Conservation (phyloP, 2,888 invertebrate species). For the Erebia ligea region DNA sequence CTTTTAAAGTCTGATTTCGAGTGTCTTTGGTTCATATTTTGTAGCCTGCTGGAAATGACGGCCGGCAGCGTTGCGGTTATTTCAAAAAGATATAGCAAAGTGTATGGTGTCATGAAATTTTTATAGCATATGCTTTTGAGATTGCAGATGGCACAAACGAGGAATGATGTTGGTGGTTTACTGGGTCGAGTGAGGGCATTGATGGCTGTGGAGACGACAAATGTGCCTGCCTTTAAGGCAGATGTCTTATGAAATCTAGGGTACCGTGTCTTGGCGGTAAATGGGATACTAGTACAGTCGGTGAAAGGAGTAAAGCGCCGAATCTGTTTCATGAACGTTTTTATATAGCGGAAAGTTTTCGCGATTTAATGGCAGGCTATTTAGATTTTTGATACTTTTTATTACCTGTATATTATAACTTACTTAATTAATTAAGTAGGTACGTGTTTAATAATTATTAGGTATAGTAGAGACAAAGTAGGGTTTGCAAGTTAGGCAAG, state of each 20-base stretch:
- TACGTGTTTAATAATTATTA: too few species aligned
- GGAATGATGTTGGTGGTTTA: constrained; percentile 66
- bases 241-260: constrained; percentile 43
- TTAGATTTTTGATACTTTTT: not conserved
- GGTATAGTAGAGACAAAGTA: too few species aligned
- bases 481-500: too few species aligned
- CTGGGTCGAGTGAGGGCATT: constrained; percentile 69
- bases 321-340: not conserved
- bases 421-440: too few species aligned
- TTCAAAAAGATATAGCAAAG: constrained; percentile 40
- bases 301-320: constrained; percentile 17
- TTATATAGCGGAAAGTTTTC: not conserved
- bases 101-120: constrained; percentile 58
- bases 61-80: constrained; percentile 38
- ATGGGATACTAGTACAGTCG: constrained; percentile 21
- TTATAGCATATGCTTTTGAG: constrained; percentile 66
- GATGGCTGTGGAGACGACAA: constrained; percentile 50
- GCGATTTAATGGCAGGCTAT: not conserved
- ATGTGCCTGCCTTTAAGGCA: constrained; percentile 34
- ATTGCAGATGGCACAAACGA: constrained; percentile 57
- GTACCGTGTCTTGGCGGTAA: constrained; percentile 36
- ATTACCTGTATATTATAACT: too few species aligned
- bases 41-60: constrained; percentile 28
- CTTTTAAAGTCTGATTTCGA: constrained; percentile 30
- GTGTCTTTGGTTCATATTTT: constrained; percentile 27